Base-by-base conservation (phyloP, 1,140 invertebrate species). In the Babylonia areolata region DNA sequence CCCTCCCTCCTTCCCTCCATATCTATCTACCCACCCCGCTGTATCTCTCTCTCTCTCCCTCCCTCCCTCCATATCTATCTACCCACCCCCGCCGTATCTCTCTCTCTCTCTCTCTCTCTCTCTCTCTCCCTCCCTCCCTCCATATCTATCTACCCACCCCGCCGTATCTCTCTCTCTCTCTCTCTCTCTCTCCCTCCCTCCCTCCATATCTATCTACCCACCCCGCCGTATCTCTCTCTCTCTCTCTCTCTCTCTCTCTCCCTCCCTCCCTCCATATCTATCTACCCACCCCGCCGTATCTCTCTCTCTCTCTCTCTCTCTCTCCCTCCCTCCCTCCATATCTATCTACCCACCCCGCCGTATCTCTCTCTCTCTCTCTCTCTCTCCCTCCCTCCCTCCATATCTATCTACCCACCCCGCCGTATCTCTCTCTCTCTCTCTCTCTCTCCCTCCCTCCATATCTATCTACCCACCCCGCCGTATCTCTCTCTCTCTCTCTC, bases 31-130 rank as follows among this genome's bases (percentile, higher is more conserved):
- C 71, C 31, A 1, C 31, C 31, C 35, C 3, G 31, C 31, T 35
- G 3, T 35, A 6, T 73, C 3, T 73, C 71, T 73, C 3, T 35
- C 71, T 73, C n/a, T 73, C 31, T 9, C 28, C 35, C 31, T 73
- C 31, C 35, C 31, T 73, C 31, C 31, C n/a, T 35, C 71, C 35
- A 9, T 5, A 23, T 73, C 31, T 73, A 23, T 73, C 71, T 73
- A 23, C 15, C 42, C 42, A 6, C 42, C 15, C 15, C 15, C 15
- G 31, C 71, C 31, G n/a, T 31, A 9, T 73, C 71, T 31, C 71
- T 73, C 31, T 73, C 71, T 73, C 71, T 73, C 31, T 35, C 71
- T 73, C 71, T 73, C 31, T 73, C 31, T 73, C 71, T 17, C 71
- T 35, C 31, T 73, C 71, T 73, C 71, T 73, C 31, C 35, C 31